phyloP scores from a whole-genome alignment of 2,113 vertebrate genomes.

The Grallaria varia region DNA sequence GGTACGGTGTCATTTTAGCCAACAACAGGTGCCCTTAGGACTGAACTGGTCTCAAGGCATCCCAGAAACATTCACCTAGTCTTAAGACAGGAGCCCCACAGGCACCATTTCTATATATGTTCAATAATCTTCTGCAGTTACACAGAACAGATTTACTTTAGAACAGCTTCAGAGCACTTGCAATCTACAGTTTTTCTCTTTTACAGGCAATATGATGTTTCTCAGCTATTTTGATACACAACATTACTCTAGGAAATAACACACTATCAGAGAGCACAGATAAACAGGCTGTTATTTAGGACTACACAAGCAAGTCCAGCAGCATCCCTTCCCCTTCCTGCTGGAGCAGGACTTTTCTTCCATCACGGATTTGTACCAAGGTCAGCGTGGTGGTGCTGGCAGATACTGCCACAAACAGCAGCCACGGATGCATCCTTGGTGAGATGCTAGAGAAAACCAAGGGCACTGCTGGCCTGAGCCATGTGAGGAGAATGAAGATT shows the following conservation, averaged over 20 bases:
- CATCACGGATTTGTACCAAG: not conserved
- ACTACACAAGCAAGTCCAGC: not conserved
- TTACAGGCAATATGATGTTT: not conserved
- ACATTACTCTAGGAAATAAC: not conserved
- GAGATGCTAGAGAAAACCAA: not conserved
- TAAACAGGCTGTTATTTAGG: not conserved
- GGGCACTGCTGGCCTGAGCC: not conserved
- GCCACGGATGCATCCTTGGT: rapidly evolving
- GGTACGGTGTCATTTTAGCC: not conserved
- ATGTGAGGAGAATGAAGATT: not conserved
- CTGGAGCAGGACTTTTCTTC: not conserved
- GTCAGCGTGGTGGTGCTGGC: rapidly evolving
- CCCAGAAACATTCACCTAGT: not conserved
- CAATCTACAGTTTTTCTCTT: not conserved
- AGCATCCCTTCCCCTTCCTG: not conserved
- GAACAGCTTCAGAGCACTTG: not conserved
- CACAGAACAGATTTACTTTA: not conserved
- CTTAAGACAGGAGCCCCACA: not conserved
- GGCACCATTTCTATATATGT: not conserved
- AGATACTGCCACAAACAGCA: not conserved
- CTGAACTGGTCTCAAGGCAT: not conserved
- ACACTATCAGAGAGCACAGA: not conserved
- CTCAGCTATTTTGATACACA: not conserved
- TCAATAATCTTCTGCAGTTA: not conserved
- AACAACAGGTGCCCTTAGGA: not conserved